These are phyloP conservation scores for Nerophis ophidion DNA, from an alignment of 2,113 vertebrate genomes.

Conservation along the genomic window DNA sequence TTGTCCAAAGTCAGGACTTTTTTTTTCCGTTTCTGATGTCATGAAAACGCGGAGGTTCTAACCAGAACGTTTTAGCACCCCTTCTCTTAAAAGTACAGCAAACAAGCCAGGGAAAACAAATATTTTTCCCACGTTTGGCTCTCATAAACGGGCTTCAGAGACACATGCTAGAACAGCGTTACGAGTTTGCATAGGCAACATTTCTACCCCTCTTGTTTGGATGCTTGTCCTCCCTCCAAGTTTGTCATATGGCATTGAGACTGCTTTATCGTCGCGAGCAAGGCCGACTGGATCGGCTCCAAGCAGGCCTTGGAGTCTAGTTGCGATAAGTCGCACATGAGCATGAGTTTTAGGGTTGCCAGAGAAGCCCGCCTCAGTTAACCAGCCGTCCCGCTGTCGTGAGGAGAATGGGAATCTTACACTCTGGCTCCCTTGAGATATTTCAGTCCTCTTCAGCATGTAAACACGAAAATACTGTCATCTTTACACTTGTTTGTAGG, in stretches of 20 bases:
- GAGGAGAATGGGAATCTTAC: slow-evolving; percentile 32
- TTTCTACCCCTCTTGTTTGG: not conserved
- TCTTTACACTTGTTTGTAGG: no score
- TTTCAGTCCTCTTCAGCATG: slow-evolving; percentile 31
- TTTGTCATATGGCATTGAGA: not conserved
- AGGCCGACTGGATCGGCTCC: not conserved
- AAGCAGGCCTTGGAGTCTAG: slow-evolving; percentile 9
- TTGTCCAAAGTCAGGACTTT: no score
- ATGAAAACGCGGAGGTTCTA: no score
- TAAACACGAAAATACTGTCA: slow-evolving; percentile 16
- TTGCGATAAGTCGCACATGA: slow-evolving; percentile 5
- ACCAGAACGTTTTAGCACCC: no score
- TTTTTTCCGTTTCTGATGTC: no score
- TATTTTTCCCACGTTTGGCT: no score
- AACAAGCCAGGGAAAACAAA: no score
- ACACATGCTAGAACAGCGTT: not conserved
- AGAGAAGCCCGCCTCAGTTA: slow-evolving; percentile 2
- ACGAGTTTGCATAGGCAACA: not conserved
- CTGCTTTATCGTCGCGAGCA: slow-evolving; percentile 1
- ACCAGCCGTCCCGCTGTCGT: slow-evolving; percentile 4
- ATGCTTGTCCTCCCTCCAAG: not conserved
- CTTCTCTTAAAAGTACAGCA: no score
- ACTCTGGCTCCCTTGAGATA: slow-evolving; percentile 27
- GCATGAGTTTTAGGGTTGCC: slow-evolving; percentile 10
- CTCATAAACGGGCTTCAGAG: no score